These are phyloP conservation scores for Drosophila ogumai DNA, from an alignment of 1,140 invertebrate genomes.

Conservation along the genomic window DNA sequence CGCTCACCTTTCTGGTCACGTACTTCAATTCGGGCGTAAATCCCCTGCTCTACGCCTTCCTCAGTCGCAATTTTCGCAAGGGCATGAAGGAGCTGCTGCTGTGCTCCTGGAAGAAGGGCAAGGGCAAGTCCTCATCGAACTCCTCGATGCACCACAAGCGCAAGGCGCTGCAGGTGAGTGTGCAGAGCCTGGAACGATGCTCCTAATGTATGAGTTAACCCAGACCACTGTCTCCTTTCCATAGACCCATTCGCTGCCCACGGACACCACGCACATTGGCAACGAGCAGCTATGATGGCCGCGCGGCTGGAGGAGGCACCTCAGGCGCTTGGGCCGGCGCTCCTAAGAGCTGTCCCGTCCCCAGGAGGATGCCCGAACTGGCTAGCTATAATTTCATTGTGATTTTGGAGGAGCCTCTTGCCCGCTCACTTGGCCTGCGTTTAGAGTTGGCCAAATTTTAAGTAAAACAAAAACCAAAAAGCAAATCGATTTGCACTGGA, in stretches of 20 bases:
- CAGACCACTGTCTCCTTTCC: constrained; percentile 4
- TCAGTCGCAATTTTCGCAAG: constrained; percentile 91
- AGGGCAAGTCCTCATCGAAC: constrained; percentile 82
- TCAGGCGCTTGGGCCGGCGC: constrained; percentile 60
- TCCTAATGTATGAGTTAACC: constrained; percentile 1
- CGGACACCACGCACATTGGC: constrained; percentile 83
- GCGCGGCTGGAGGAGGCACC: constrained; percentile 48
- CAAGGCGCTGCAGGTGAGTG: constrained; percentile 79
- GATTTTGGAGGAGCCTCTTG: constrained; percentile 48
- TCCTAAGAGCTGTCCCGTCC: constrained; percentile 48
- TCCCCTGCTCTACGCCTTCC: constrained; percentile 93
- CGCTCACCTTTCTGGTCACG: constrained; percentile 92
- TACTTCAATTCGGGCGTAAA: constrained; percentile 95
- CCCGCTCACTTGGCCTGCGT: constrained; percentile 8
- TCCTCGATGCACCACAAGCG: constrained; percentile 84
- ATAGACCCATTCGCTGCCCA: constrained; percentile 83
- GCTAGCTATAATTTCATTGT: constrained; percentile 60
- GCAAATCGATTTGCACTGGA: constrained; percentile 16
- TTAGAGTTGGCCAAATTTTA: constrained; percentile 44
- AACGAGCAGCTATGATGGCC: constrained; percentile 84
- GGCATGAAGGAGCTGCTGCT: constrained; percentile 89
- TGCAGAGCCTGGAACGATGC: background rate
- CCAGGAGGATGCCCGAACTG: constrained; percentile 5
- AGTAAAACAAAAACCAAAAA: constrained; percentile 4
- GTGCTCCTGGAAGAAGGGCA: constrained; percentile 85